phyloP scores from a whole-genome alignment of 23 tunicate genomes.

The Styela plicata region DNA sequence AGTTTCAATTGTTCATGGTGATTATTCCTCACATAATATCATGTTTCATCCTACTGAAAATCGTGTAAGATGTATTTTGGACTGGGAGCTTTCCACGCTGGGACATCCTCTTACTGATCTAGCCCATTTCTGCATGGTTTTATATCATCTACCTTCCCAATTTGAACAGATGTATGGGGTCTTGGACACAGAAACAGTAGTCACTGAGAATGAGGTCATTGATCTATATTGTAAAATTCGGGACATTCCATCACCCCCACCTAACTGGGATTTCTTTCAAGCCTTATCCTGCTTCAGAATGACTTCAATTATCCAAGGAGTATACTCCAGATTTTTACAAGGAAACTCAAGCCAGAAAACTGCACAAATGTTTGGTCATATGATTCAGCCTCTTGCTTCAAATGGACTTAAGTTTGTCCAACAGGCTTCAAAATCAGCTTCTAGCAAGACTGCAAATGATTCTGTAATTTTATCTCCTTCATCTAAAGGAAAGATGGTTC shows the following conservation, averaged over 20 bases:
- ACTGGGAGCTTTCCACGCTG: conserved; percentile 91
- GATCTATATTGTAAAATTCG: conserved; percentile 58
- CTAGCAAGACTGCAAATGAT: not conserved
- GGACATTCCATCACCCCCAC: conserved; percentile 65
- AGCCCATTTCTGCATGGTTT: conserved; percentile 66
- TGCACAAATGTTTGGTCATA: conserved; percentile 38
- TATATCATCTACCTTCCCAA: conserved; percentile 52
- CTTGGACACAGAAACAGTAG: not conserved
- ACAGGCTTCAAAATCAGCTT: not conserved
- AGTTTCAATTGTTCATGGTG: conserved; percentile 73
- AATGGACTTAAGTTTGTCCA: conserved; percentile 45
- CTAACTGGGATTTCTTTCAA: conserved; percentile 71
- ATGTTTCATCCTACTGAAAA: conserved; percentile 66
- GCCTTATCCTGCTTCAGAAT: conserved; percentile 68
- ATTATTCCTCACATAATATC: conserved; percentile 60
- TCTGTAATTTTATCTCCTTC: conserved; percentile 56
- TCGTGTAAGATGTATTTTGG: conserved; percentile 59
- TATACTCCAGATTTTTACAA: conserved; percentile 56
- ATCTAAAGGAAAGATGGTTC: conserved; percentile 48
- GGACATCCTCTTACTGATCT: conserved; percentile 89
- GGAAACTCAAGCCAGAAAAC: conserved; percentile 68
- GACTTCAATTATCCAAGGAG: conserved; percentile 82
- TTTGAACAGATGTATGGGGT: conserved; percentile 19
- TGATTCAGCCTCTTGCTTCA: conserved; percentile 47
- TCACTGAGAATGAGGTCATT: conserved; percentile 46